phyloP scores from a whole-genome alignment of 2,113 vertebrate species.

The Vimba vimba region DNA sequence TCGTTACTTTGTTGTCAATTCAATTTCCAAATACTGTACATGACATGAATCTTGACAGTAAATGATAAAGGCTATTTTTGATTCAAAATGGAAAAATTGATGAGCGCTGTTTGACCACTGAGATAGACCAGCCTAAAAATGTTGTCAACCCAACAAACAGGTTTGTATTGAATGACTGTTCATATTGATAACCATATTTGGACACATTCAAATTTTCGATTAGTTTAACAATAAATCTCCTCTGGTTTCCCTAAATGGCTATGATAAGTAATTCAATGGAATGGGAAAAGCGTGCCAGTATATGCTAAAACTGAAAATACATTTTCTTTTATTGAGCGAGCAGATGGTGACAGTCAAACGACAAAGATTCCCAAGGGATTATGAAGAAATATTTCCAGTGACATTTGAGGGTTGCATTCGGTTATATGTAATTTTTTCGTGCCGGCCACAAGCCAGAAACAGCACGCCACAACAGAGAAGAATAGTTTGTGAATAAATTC shows the following conservation, averaged over 20 bases:
- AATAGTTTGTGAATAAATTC: constrained; percentile 17
- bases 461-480: constrained; percentile 11
- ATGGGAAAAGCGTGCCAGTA: not conserved
- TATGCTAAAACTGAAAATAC: constrained; percentile 1
- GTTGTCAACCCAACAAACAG: not conserved
- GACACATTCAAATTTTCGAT: not conserved
- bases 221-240: constrained; percentile 12
- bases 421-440: not conserved
- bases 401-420: constrained; percentile 22
- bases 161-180: too few species aligned
- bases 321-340: not conserved
- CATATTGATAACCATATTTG: too few species aligned
- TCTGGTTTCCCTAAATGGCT: not conserved
- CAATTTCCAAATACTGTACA: too few species aligned
- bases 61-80: too few species aligned
- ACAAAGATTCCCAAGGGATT: not conserved
- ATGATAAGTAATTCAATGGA: not conserved
- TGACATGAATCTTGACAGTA: not conserved
- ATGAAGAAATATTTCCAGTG: constrained; percentile 8
- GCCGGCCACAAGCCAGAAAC: constrained; percentile 16
- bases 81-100: not conserved
- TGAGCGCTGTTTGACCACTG: not conserved
- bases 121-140: not conserved
- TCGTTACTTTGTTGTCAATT: not conserved
- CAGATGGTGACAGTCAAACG: constrained; percentile 2